Evolutionary conservation across 2,888 invertebrate genomes (phyloP).

Genomic region (Andrena bucephala): DNA sequence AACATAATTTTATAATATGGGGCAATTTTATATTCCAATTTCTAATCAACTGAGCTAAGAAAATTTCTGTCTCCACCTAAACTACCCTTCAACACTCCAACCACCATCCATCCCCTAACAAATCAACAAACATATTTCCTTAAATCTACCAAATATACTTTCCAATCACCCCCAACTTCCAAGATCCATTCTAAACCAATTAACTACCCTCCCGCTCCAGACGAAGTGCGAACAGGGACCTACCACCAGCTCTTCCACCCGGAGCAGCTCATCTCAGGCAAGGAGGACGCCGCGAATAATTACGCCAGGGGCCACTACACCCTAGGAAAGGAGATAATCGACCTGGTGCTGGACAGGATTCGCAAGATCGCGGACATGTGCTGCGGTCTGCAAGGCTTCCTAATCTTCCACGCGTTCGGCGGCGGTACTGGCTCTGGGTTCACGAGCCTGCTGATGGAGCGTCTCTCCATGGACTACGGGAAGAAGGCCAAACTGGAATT

Average conservation of each 20-base stretch:
- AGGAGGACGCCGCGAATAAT: slow-evolving; percentile 90
- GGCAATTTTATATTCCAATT: too few relatives aligned
- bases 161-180: too few relatives aligned
- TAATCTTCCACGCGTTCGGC: slow-evolving; percentile 89
- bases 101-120: too few relatives aligned
- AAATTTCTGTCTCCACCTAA: too few relatives aligned
- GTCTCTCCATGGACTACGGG: slow-evolving; percentile 89
- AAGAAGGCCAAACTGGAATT: slow-evolving; percentile 89
- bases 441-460: slow-evolving; percentile 89
- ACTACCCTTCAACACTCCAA: too few relatives aligned
- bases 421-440: slow-evolving; percentile 89
- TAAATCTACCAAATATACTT: too few relatives aligned
- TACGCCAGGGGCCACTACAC: slow-evolving; percentile 90
- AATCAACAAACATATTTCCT: too few relatives aligned
- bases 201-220: slow-evolving; percentile 65
- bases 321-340: slow-evolving; percentile 88
- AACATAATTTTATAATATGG: too few relatives aligned
- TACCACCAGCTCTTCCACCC: slow-evolving; percentile 89
- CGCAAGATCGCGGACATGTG: slow-evolving; percentile 87
- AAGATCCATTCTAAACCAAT: neutral
- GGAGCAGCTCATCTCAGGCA: slow-evolving; percentile 90
- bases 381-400: slow-evolving; percentile 87
- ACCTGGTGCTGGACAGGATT: slow-evolving; percentile 86
- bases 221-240: slow-evolving; percentile 87
- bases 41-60: too few relatives aligned